Evolutionary conservation across 2,888 invertebrate genomes (phyloP).

Genomic region (Andrena marginata): DNA sequence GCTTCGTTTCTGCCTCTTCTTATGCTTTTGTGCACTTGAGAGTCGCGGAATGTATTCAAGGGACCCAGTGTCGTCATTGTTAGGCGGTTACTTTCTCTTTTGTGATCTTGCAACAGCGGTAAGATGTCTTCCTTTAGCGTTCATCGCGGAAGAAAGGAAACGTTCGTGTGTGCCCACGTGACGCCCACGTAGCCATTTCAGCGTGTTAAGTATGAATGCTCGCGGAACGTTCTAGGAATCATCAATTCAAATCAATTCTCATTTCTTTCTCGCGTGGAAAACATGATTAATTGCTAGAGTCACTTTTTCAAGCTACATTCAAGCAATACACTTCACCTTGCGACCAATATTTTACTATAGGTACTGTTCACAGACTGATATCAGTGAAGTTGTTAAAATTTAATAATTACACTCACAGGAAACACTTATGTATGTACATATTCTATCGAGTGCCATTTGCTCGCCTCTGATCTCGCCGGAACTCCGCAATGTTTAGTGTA

Average conservation of each 20-base stretch:
- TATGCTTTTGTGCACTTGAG: constrained; percentile 7
- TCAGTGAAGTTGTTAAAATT: neutral
- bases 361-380: neutral
- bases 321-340: neutral
- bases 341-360: too few species aligned
- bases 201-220: constrained; percentile 44
- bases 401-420: too few species aligned
- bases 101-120: constrained; percentile 38
- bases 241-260: constrained; percentile 50
- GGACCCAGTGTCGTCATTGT: constrained; percentile 61
- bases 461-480: neutral
- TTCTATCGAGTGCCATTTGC: too few species aligned
- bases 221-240: constrained; percentile 42
- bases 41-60: neutral
- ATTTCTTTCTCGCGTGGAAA: constrained; percentile 15
- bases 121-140: constrained; percentile 51
- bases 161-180: constrained; percentile 60
- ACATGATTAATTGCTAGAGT: constrained; percentile 35
- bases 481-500: neutral
- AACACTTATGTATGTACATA: too few species aligned
- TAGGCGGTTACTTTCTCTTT: constrained; percentile 67
- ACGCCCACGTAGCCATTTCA: constrained; percentile 67
- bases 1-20: neutral
- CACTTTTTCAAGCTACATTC: neutral
- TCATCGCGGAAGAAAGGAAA: constrained; percentile 49